Percentiles rank a stretch among this genome's conserved stretches.
These are phyloP conservation scores for Melipona quadrifasciata DNA, from an alignment of 1,140 invertebrate genomes.

Conservation along the genomic window DNA sequence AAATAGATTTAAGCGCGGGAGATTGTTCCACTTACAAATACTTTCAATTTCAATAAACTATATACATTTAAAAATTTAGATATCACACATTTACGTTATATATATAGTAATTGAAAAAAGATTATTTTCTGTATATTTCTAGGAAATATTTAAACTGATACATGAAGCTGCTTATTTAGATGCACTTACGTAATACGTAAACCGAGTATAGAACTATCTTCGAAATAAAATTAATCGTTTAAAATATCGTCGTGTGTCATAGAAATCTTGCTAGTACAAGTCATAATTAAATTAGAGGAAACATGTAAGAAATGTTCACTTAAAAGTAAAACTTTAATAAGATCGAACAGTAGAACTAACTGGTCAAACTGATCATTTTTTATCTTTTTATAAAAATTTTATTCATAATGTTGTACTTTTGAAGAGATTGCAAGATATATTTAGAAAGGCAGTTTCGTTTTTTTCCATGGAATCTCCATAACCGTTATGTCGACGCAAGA, in stretches of 20 bases:
- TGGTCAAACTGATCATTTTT: not conserved
- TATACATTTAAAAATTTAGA: not conserved
- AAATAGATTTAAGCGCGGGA: not conserved
- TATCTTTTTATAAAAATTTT: not conserved
- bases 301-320: constrained; percentile 5
- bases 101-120: not conserved
- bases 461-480: constrained; percentile 37
- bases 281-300: constrained; percentile 57
- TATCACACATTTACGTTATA: not conserved
- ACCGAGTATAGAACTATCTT: constrained; percentile 59
- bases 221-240: constrained; percentile 65
- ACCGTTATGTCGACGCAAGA: constrained; percentile 40
- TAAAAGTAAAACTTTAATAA: not conserved
- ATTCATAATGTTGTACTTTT: no score
- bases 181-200: no score
- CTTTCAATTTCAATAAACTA: not conserved
- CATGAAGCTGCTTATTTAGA: not conserved
- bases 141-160: not conserved
- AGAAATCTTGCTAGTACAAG: constrained; percentile 58
- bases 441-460: constrained; percentile 29
- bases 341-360: no score
- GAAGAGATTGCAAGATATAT: not conserved
- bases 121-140: not conserved
- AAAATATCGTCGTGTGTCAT: constrained; percentile 57
- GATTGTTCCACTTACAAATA: not conserved